These are phyloP conservation scores for Melieria omissa DNA, from an alignment of 2,888 invertebrate genomes.

Conservation along the genomic window DNA sequence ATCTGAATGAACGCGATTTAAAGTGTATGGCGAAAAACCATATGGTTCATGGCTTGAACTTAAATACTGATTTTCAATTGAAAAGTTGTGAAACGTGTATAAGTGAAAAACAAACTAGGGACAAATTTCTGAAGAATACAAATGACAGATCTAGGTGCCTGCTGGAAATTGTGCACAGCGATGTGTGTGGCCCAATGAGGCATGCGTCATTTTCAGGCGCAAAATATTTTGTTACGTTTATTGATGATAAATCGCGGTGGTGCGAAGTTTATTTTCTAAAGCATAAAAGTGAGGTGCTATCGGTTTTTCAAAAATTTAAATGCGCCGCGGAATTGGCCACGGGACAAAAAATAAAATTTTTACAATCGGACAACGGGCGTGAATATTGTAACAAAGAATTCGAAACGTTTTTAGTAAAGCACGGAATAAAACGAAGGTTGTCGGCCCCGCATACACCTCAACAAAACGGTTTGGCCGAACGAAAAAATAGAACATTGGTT, in stretches of 20 bases:
- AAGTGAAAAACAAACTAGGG: constrained; percentile 39
- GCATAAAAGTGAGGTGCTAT: no score
- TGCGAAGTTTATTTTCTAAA: constrained; percentile 42
- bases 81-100: constrained; percentile 35
- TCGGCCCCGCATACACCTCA: constrained; percentile 43
- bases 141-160: constrained; percentile 20
- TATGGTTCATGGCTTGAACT: constrained; percentile 29
- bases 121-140: constrained; percentile 28
- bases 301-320: constrained; percentile 39
- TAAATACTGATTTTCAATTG: constrained; percentile 33
- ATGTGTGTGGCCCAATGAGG: constrained; percentile 41
- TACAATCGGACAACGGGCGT: constrained; percentile 43
- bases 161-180: constrained; percentile 38
- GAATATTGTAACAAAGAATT: constrained; percentile 45
- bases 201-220: constrained; percentile 19
- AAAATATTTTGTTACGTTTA: constrained; percentile 39
- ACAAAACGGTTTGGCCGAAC: constrained; percentile 46
- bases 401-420: constrained; percentile 33
- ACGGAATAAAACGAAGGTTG: constrained; percentile 42
- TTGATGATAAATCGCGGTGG: constrained; percentile 36
- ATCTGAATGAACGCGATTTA: constrained; percentile 36
- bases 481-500: constrained; percentile 44
- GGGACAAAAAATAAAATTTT: constrained; percentile 31
- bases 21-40: constrained; percentile 24
- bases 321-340: constrained; percentile 25